Evolutionary conservation across 2,113 vertebrate genomes (phyloP), one percentile per base, ranked within the genome.

Genomic region (Notarius lentiginosus): DNA sequence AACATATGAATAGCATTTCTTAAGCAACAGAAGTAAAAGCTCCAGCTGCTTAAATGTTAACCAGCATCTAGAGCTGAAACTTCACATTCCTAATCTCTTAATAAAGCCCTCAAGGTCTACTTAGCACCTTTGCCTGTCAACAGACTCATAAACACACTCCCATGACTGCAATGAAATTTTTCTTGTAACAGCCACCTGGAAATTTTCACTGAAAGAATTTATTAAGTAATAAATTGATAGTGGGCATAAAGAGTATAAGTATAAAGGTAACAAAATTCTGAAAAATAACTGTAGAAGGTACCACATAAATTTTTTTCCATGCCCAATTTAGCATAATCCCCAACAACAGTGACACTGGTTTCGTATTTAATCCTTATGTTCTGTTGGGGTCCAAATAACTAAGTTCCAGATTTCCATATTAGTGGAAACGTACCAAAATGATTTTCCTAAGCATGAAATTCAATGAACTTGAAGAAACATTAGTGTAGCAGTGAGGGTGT

Each of bases 41-140:
- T 79, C 53, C 9, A 79, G 12, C 51, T 77, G 79, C 20, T 81
- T 81, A 82, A 82, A 63, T 61, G 60, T 82, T 82, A 82, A 82
- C 80, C 41, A 65, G 7, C 1, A 30, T 14, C 22, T 24, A 24
- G 5, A 30, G 56, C 7, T 3, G 47, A 18, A 79, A 76, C 22
- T 11, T 56, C 27, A 34, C 55, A 80, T 80, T 80, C 30, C 56
- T 61, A 60, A 49, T 49, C 30, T 82, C 60, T 65, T 82, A 41
- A 63, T 61, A 47, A 24, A 65, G 34, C 56, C 80, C 80, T 8
- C n/a, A n/a, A 49, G 79, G 56, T 20, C 49, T 63, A 24, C 11
- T 82, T 82, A 49, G 41, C 60, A 82, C 60, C 41, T 82, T 22
- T 15, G 65, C 58, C 22, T 82, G 80, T 82, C 65, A 82, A 65